Base-by-base conservation (phyloP, 2,888 invertebrate species). In the Cantharis lateralis region DNA sequence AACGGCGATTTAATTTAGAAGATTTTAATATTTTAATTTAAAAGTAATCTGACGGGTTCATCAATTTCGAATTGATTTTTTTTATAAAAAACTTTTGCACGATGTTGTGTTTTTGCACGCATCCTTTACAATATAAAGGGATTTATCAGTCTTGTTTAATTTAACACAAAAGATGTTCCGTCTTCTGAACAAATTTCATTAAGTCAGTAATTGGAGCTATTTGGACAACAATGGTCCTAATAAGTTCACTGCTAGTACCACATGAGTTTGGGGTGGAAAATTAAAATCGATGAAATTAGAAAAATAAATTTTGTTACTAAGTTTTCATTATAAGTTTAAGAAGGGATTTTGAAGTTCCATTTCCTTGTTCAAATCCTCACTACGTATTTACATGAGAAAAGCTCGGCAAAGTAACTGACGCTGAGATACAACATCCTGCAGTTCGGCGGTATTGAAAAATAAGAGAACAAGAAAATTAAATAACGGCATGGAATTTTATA, bases 371-470 rank as follows among this genome's bases (percentile, higher is more conserved):
- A 70, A 77, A 73, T 77, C 70, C 66, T 76, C 70, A 76, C 70
- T 73, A 69, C 73, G 62, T 61, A 77, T 77, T 77, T 77, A 62
- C 73, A 77, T 77, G 76, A 77, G 73, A 77, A 77, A 77, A 77
- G 76, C 76, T 62, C 16, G 68, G 61, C 20, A 73, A 77, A 73
- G 70, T 76, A 72, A 70, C 70, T 66, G 72, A 68, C 63, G 72
- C 63, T 62, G 64, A 76, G 71, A 66, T 72, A 72, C 76, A 71
- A 62, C 72, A 72, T 69, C 75, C 76, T 76, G 76, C 70, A 76
- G 26, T 66, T 28, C 69, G 71, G 64, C 24, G 48, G 72, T 72
- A 64, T 70, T 63, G 76, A 72, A 76, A 74, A 72, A 63, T 64
- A 69, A 76, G 62, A 69, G 28, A 63, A 62, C 15, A 73, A 20